Conservation (phyloP, 2,888 invertebrate genomes). For the Drosophila colorata region DNA sequence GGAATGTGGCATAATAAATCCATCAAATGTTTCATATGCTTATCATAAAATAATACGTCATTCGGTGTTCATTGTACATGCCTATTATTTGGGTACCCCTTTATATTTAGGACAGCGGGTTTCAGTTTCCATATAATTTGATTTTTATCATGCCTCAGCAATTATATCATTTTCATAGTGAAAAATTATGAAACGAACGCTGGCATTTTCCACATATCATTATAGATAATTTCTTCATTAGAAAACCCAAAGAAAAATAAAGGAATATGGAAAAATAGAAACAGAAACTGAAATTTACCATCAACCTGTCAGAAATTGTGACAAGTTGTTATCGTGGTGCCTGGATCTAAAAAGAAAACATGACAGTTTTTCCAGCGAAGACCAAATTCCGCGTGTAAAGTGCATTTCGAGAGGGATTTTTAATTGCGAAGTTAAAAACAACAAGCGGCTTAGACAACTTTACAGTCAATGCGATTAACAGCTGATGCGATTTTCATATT, state of each 20-base stretch:
- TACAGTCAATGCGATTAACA: conserved; percentile 72
- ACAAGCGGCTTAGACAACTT: conserved; percentile 73
- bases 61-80: conserved; percentile 41
- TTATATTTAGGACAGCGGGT: conserved; percentile 46
- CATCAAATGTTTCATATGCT: conserved; percentile 72
- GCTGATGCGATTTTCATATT: conserved; percentile 60
- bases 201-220: conserved; percentile 66
- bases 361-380: conserved; percentile 63
- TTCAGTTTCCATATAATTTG: conserved; percentile 77
- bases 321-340: conserved; percentile 71
- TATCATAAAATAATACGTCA: conserved; percentile 77
- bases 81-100: conserved; percentile 59
- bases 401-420: conserved; percentile 44
- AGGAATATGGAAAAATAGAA: conserved; percentile 9
- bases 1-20: conserved; percentile 63
- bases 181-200: conserved; percentile 37
- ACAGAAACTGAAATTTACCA: conserved; percentile 39
- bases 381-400: conserved; percentile 48
- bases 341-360: conserved; percentile 41
- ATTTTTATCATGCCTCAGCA: conserved; percentile 68
- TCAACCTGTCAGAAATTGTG: conserved; percentile 68
- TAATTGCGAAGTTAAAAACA: conserved; percentile 79
- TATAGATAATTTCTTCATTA: conserved; percentile 80
- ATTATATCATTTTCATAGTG: conserved; percentile 69
- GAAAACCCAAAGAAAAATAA: conserved; percentile 32